Evolutionary conservation across 64 coral and sea anemone species (phyloP).

Genomic region (Porites australiensis): DNA sequence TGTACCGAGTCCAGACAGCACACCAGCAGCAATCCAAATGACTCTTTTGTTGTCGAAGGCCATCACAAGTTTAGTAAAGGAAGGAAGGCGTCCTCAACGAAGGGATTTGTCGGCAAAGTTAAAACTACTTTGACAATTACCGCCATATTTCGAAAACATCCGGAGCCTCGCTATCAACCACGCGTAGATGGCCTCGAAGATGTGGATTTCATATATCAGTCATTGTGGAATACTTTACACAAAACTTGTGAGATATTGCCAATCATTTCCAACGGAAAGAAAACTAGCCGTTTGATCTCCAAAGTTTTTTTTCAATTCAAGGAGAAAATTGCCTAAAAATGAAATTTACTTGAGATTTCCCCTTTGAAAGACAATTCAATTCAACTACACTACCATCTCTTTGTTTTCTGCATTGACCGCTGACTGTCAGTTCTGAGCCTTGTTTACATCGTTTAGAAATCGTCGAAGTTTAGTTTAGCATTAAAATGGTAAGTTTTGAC

Average conservation of each 20-base stretch:
- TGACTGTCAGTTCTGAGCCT: background rate
- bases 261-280: no score
- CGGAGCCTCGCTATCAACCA: conserved; percentile 5
- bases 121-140: conserved; percentile 22
- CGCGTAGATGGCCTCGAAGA: background rate
- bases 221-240: no score
- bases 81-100: background rate
- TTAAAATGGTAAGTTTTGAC: conserved; percentile 20
- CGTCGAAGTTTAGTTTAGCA: background rate
- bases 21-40: conserved; percentile 72
- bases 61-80: conserved; percentile 47
- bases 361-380: no score
- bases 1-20: conserved; percentile 77
- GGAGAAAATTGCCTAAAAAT: no score
- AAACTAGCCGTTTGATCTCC: no score
- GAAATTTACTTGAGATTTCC: no score
- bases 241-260: no score
- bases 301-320: no score
- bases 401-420: background rate
- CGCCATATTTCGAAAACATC: conserved; percentile 79
- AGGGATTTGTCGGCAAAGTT: conserved; percentile 36
- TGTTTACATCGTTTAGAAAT: background rate
- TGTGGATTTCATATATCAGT: no score
- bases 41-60: conserved; percentile 68
- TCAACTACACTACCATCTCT: no score